These are phyloP conservation scores for Crossaster papposus DNA, from an alignment of 53 echinoderm and acorn worm genomes.

Conservation along the genomic window DNA sequence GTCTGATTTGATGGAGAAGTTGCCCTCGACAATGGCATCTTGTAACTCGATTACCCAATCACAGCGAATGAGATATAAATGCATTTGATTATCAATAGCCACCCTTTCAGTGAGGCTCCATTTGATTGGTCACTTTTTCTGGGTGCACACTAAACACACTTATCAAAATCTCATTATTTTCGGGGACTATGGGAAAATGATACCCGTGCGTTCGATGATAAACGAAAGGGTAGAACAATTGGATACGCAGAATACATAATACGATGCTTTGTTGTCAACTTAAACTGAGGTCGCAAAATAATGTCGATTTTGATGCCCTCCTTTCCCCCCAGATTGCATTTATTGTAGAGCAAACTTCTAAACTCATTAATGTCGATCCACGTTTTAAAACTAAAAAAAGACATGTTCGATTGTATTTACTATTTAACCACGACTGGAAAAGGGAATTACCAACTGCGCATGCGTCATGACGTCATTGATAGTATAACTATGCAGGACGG, in stretches of 20 bases:
- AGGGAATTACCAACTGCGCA: background rate
- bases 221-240: background rate
- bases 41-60: constrained; percentile 47
- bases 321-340: background rate
- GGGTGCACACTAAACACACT: background rate
- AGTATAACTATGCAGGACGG: background rate
- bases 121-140: constrained; percentile 25
- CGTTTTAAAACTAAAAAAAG: background rate
- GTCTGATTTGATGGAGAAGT: constrained; percentile 1
- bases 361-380: background rate
- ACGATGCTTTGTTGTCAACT: background rate
- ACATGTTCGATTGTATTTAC: background rate
- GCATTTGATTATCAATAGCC: constrained; percentile 6
- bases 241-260: no score
- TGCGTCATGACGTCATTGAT: background rate
- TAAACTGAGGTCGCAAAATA: background rate
- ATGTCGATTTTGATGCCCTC: background rate
- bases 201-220: background rate
- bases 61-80: background rate
- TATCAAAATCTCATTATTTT: constrained; percentile 24
- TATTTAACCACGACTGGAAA: background rate
- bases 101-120: background rate
- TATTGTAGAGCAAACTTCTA: background rate
- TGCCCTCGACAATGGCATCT: constrained; percentile 13
- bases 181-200: background rate